A percentile compares a stretch with the other conserved stretches of the same genome.
Conservation (phyloP, 2,888 invertebrate species). For the Nemapogon koenigi region DNA sequence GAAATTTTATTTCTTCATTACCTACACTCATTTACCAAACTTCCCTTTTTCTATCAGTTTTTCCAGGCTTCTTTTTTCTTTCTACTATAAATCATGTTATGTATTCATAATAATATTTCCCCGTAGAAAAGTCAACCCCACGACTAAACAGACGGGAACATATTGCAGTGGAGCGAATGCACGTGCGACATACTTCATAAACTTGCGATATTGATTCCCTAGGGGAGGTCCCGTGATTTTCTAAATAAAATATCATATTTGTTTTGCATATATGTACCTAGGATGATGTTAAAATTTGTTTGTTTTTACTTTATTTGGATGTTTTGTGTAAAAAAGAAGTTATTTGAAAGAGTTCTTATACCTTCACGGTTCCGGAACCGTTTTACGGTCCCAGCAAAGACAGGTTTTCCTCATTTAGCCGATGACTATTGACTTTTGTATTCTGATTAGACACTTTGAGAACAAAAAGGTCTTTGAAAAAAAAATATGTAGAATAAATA, state of each 20-base stretch:
- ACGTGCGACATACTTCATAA: constrained; percentile 61
- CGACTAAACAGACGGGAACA: constrained; percentile 30
- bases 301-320: too few species aligned
- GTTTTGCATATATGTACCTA: constrained; percentile 16
- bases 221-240: constrained; percentile 41
- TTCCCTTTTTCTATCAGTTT: not conserved
- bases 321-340: too few species aligned
- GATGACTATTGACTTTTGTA: too few species aligned
- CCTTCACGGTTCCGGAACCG: too few species aligned
- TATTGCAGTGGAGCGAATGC: constrained; percentile 46
- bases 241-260: constrained; percentile 41
- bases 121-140: constrained; percentile 32
- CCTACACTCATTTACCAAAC: not conserved
- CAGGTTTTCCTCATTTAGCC: too few species aligned
- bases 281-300: too few species aligned
- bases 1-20: not conserved
- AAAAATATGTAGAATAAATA: too few species aligned
- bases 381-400: too few species aligned
- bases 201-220: constrained; percentile 46
- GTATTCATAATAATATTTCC: constrained; percentile 60
- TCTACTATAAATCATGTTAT: constrained; percentile 57
- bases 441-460: too few species aligned
- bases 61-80: too few species aligned
- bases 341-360: too few species aligned
- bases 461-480: too few species aligned